A percentile compares a stretch with the other conserved stretches of the same genome.
Evolutionary conservation across 1,140 invertebrate species (phyloP).

Genomic region (Drosophila arawakana): DNA sequence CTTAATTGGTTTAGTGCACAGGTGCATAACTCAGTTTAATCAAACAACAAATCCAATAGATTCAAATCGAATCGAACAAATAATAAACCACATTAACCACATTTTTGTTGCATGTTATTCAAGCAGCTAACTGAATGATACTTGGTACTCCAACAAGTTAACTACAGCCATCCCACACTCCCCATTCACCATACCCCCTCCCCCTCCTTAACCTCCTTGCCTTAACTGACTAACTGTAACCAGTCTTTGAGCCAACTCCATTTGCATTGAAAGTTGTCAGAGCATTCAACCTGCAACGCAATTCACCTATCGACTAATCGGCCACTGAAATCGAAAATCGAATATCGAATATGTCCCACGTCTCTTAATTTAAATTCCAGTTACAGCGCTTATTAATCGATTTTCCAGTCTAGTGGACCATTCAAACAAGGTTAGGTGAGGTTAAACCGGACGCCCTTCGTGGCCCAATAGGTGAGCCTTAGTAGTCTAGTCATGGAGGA

Average conservation of each 20-base stretch:
- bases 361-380: slow-evolving; percentile 9
- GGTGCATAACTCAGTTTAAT: slow-evolving; percentile 63
- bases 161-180: background rate
- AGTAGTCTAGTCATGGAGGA: too few relatives aligned
- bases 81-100: slow-evolving; percentile 57
- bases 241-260: slow-evolving; percentile 36
- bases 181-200: background rate
- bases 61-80: background rate
- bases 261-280: slow-evolving; percentile 79
- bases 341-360: slow-evolving; percentile 20
- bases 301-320: slow-evolving; percentile 4
- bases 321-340: slow-evolving; percentile 48
- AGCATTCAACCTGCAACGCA: slow-evolving; percentile 10
- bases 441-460: too few relatives aligned
- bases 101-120: slow-evolving; percentile 63
- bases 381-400: slow-evolving; percentile 12
- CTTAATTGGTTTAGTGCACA: slow-evolving; percentile 75
- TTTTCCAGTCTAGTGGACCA: background rate
- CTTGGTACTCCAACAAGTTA: background rate
- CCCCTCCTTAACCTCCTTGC: background rate
- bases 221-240: slow-evolving; percentile 44
- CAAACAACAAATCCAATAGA: slow-evolving; percentile 11
- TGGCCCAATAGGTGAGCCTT: too few relatives aligned
- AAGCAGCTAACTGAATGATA: slow-evolving; percentile 50
- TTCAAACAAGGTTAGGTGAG: too few relatives aligned